Conservation (phyloP, 2,888 invertebrate genomes). For the Apamea crenata region DNA sequence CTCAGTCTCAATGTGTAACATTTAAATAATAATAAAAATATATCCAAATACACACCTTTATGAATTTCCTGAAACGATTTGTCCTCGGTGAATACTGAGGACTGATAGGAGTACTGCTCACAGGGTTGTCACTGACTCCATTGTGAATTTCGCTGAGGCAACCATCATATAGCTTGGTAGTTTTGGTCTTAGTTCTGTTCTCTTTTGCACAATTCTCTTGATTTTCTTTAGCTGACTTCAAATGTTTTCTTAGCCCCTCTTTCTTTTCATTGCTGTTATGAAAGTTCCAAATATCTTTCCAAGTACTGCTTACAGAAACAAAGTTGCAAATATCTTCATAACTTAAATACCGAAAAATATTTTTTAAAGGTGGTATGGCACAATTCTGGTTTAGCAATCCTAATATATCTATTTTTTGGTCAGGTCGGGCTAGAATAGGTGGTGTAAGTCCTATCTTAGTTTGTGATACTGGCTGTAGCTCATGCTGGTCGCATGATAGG, state of each 20-base stretch:
- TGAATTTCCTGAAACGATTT: slow-evolving; percentile 83
- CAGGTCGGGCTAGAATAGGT: slow-evolving; percentile 77
- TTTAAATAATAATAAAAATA: neutral
- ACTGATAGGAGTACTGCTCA: slow-evolving; percentile 70
- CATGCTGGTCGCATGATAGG: slow-evolving; percentile 81
- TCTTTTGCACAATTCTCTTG: slow-evolving; percentile 76
- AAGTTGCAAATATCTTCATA: slow-evolving; percentile 85
- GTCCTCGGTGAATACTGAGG: slow-evolving; percentile 84
- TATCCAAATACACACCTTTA: slow-evolving; percentile 75
- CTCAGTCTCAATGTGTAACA: neutral
- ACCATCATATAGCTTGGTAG: slow-evolving; percentile 67
- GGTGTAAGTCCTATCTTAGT: slow-evolving; percentile 66
- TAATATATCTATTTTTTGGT: slow-evolving; percentile 85
- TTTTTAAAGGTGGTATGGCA: slow-evolving; percentile 79
- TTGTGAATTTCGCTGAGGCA: slow-evolving; percentile 83
- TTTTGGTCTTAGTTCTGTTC: slow-evolving; percentile 68
- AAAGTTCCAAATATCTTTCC: slow-evolving; percentile 81
- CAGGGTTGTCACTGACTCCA: slow-evolving; percentile 70
- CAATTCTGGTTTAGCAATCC: slow-evolving; percentile 77
- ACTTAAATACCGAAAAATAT: slow-evolving; percentile 81
- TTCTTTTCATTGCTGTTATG: slow-evolving; percentile 77
- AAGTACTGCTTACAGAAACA: slow-evolving; percentile 81
- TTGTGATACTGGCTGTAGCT: slow-evolving; percentile 72
- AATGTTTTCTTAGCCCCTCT: slow-evolving; percentile 74
- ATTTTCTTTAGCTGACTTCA: slow-evolving; percentile 81